Percentiles rank a stretch among this genome's conserved stretches.
These are phyloP conservation scores for Bombus balteatus DNA, from an alignment of 1,140 invertebrate genomes.

Conservation along the genomic window DNA sequence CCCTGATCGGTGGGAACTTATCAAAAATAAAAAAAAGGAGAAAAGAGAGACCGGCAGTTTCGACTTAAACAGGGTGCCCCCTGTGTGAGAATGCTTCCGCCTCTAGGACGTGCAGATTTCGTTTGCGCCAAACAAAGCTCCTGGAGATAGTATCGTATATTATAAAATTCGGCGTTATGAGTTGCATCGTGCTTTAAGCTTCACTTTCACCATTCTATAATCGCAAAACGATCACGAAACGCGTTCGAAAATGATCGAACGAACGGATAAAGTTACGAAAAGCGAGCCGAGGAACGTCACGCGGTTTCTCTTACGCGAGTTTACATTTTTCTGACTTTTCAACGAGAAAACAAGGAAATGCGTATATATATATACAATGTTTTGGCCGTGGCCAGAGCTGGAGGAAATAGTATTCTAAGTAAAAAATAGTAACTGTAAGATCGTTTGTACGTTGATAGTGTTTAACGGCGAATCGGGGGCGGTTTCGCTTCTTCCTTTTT, in stretches of 20 bases:
- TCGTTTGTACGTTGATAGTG: slow-evolving; percentile 48
- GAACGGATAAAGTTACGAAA: not conserved
- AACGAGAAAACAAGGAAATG: slow-evolving; percentile 9
- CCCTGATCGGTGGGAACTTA: slow-evolving; percentile 53
- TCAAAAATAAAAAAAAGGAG: slow-evolving; percentile 54
- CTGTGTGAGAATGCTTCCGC: too few relatives aligned
- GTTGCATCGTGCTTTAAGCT: not conserved
- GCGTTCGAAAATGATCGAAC: slow-evolving; percentile 28
- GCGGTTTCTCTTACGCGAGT: not conserved
- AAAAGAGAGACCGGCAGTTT: slow-evolving; percentile 54
- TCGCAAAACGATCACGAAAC: not conserved
- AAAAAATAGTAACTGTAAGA: slow-evolving; percentile 55
- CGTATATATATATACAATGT: slow-evolving; percentile 34
- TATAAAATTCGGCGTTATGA: slow-evolving; percentile 20
- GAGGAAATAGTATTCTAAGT: slow-evolving; percentile 56
- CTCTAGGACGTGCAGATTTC: not conserved
- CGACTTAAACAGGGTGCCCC: slow-evolving; percentile 6
- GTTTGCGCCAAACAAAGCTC: slow-evolving; percentile 22
- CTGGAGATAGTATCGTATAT: not conserved
- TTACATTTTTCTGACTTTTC: not conserved
- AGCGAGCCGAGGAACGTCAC: not conserved
- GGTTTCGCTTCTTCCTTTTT: slow-evolving; percentile 7
- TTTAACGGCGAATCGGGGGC: slow-evolving; percentile 22
- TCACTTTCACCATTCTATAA: not conserved
- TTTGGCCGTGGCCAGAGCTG: slow-evolving; percentile 44